These are phyloP conservation scores for Lerista edwardsae DNA, from an alignment of 2,797 vertebrate genomes.

Conservation along the genomic window DNA sequence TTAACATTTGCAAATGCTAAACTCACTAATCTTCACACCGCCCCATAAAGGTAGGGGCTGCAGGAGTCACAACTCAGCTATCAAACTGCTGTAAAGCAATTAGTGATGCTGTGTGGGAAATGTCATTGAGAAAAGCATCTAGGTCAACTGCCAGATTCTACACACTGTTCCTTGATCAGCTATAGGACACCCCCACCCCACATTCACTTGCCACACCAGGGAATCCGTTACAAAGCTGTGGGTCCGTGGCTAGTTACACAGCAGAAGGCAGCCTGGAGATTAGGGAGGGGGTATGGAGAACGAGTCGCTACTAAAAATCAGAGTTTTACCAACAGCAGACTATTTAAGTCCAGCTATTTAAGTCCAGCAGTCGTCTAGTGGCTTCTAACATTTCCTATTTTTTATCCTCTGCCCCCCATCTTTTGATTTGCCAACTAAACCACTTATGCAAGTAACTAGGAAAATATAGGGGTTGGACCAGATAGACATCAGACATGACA, in stretches of 20 bases:
- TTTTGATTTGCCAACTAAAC: too few species aligned
- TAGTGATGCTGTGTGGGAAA: neutral
- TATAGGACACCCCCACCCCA: neutral
- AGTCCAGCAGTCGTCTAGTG: neutral
- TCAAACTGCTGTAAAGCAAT: neutral
- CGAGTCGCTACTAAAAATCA: neutral
- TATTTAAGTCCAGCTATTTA: neutral
- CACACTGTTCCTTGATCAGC: neutral
- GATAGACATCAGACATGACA: too few species aligned
- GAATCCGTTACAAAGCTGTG: neutral
- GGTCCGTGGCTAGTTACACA: neutral
- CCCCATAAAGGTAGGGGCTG: neutral
- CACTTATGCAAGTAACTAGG: neutral
- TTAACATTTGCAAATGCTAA: constrained; percentile 4
- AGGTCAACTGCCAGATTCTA: neutral
- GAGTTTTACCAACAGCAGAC: neutral
- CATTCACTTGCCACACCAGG: neutral
- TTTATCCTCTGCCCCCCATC: neutral
- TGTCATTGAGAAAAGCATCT: neutral
- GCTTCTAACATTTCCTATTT: neutral
- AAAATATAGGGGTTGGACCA: neutral
- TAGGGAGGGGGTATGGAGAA: neutral
- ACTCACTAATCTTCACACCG: neutral
- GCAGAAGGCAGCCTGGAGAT: neutral
- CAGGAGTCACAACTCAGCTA: neutral